Conservation (phyloP, 2,888 invertebrate species). For the Autographa pulchrina region DNA sequence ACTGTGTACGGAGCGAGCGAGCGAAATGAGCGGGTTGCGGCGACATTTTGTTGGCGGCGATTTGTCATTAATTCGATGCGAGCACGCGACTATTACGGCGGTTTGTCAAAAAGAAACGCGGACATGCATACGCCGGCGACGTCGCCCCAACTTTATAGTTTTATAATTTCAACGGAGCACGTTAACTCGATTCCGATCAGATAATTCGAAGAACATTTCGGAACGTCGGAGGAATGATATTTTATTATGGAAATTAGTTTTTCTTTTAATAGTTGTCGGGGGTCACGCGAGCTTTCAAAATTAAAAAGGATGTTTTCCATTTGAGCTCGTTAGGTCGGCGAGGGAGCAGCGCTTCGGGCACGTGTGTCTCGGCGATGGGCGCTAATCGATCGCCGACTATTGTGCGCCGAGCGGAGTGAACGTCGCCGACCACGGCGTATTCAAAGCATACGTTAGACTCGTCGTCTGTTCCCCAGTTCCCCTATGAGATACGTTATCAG, state of each 20-base stretch:
- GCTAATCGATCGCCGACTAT: slow-evolving; percentile 84
- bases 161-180: slow-evolving; percentile 85
- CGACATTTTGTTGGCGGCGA: slow-evolving; percentile 81
- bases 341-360: slow-evolving; percentile 59
- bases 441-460: slow-evolving; percentile 83
- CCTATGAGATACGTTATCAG: slow-evolving; percentile 85
- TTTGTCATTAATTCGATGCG: slow-evolving; percentile 85
- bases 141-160: slow-evolving; percentile 86
- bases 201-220: slow-evolving; percentile 76
- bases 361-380: slow-evolving; percentile 68
- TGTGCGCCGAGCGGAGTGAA: slow-evolving; percentile 66
- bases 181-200: slow-evolving; percentile 86
- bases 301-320: slow-evolving; percentile 79
- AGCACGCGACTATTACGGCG: slow-evolving; percentile 86
- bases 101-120: slow-evolving; percentile 85
- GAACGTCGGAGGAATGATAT: slow-evolving; percentile 73
- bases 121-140: slow-evolving; percentile 84
- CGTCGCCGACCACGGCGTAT: slow-evolving; percentile 66
- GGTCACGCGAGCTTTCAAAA: slow-evolving; percentile 82
- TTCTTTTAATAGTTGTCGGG: slow-evolving; percentile 84
- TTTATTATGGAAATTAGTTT: slow-evolving; percentile 88
- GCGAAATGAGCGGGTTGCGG: slow-evolving; percentile 85
- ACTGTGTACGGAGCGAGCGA: slow-evolving; percentile 75
- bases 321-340: slow-evolving; percentile 76
- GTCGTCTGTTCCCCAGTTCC: slow-evolving; percentile 76